A percentile compares a stretch with the other conserved stretches of the same genome.
Conservation (phyloP, 1,140 invertebrate species). For the Heterodera schachtii region DNA sequence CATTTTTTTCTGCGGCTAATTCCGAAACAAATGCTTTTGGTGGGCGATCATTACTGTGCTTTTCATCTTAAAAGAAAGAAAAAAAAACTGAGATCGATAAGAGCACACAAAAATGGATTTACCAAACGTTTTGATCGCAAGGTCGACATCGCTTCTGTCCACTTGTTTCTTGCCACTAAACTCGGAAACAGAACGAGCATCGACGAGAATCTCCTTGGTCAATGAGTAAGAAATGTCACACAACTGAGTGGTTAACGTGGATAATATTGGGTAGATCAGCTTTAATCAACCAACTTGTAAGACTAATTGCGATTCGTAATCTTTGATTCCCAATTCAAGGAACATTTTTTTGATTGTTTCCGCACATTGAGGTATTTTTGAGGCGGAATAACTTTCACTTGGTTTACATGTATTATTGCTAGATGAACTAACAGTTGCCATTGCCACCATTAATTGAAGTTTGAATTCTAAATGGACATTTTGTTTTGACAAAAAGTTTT, state of each 20-base stretch:
- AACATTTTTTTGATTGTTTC: conserved; percentile 42
- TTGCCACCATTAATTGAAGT: neutral
- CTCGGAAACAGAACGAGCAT: conserved; percentile 44
- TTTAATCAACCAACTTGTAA: conserved; percentile 24
- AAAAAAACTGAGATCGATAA: too few relatives aligned
- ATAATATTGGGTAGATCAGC: neutral
- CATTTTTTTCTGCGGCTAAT: conserved; percentile 43
- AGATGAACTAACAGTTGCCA: neutral
- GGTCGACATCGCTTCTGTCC: conserved; percentile 43
- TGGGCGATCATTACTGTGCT: conserved; percentile 11
- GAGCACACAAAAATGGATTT: conserved; percentile 24
- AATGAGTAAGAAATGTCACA: conserved; percentile 39
- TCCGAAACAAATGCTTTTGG: conserved; percentile 39
- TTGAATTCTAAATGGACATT: too few relatives aligned
- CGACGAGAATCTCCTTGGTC: conserved; percentile 43
- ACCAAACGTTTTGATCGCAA: conserved; percentile 44
- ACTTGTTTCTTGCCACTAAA: conserved; percentile 45
- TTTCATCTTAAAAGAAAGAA: neutral
- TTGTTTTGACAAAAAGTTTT: too few relatives aligned
- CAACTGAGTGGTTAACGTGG: conserved; percentile 20
- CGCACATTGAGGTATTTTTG: conserved; percentile 26
- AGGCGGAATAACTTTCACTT: conserved; percentile 16
- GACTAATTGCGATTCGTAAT: conserved; percentile 42
- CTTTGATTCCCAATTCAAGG: conserved; percentile 31
- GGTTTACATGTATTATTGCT: neutral